These are phyloP conservation scores for Hydrolagus affinis DNA, from an alignment of 2,113 vertebrate genomes.

Conservation along the genomic window DNA sequence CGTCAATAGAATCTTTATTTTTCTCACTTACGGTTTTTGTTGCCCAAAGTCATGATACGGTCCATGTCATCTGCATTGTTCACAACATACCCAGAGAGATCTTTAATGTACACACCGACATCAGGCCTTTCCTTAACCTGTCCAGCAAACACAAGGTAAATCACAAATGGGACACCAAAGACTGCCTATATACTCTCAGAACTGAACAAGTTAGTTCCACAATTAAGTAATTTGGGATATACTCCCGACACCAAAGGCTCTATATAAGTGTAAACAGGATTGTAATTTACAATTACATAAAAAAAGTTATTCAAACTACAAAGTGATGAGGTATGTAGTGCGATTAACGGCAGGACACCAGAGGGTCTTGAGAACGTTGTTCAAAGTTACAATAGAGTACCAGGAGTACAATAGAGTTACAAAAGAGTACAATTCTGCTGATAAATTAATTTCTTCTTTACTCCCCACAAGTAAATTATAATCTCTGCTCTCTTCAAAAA, in stretches of 20 bases:
- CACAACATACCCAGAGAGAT: constrained; percentile 91
- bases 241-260: neutral
- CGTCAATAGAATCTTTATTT: neutral
- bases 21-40: constrained; percentile 87
- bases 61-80: constrained; percentile 99
- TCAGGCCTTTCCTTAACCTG: constrained; percentile 97
- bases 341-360: neutral
- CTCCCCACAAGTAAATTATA: neutral
- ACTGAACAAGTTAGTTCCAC: neutral
- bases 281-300: neutral
- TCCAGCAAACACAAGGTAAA: constrained; percentile 24
- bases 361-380: neutral
- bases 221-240: neutral
- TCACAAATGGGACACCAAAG: neutral
- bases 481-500: too few relatives aligned
- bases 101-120: constrained; percentile 96
- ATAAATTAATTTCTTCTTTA: neutral
- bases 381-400: neutral
- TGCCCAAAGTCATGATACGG: constrained; percentile 92
- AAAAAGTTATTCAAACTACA: neutral
- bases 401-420: neutral
- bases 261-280: neutral
- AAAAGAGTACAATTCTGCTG: neutral
- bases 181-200: neutral
- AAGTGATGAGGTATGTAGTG: neutral